These are phyloP conservation scores for Oryctolagus cuniculus DNA, from an alignment of 2,113 vertebrate species.

Conservation along the genomic window mOryCun1.1 NC_091436.1:162937501-162938000, in stretches of 20 bases:
- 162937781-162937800: constrained; percentile 44
- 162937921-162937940: neutral
- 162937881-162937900: neutral
- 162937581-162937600: constrained; percentile 29
- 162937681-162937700: neutral
- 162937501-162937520: neutral
- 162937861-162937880: constrained; percentile 44
- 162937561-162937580: neutral
- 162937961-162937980: neutral
- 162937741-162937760: neutral
- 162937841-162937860: constrained; percentile 20
- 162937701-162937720: neutral
- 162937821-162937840: constrained; percentile 36
- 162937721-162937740: neutral
- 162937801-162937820: constrained; percentile 21
- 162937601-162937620: constrained; percentile 6
- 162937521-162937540: neutral
- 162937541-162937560: neutral
- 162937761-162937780: neutral
- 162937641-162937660: neutral
- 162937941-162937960: constrained; percentile 32
- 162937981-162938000: neutral
- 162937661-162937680: constrained; percentile 23
- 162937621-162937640: neutral
- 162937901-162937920: neutral